phyloP scores from a whole-genome alignment of 2,113 vertebrate genomes.

The Sylvilagus bachmani region DNA sequence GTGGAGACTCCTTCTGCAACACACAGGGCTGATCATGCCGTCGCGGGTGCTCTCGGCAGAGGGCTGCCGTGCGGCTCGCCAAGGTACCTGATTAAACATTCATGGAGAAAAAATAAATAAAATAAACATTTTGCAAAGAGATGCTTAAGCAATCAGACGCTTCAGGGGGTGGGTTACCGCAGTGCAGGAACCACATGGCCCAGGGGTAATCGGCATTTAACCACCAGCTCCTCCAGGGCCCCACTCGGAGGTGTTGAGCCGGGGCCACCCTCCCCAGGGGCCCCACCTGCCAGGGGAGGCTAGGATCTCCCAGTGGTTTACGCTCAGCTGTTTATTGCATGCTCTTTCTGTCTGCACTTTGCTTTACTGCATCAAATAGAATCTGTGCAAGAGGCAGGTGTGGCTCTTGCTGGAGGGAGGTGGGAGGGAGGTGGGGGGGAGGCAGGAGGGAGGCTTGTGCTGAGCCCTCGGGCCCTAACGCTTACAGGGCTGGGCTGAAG shows the following conservation, averaged over 20 bases:
- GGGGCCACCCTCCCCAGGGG: background rate
- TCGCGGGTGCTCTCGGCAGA: constrained; percentile 65
- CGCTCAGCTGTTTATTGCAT: background rate
- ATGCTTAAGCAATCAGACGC: constrained; percentile 79
- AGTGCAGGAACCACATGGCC: constrained; percentile 28
- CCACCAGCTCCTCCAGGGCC: background rate
- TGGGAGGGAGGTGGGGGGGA: too few species aligned
- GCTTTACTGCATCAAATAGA: constrained; percentile 1
- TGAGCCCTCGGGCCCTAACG: background rate
- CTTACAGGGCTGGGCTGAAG: background rate
- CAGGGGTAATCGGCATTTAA: constrained; percentile 21
- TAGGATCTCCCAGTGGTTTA: background rate
- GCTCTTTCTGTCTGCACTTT: background rate
- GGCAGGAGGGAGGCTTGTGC: background rate
- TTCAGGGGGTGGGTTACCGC: constrained; percentile 49
- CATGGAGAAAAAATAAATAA: constrained; percentile 77
- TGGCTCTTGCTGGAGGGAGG: background rate
- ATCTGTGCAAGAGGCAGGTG: background rate
- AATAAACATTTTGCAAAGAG: constrained; percentile 82
- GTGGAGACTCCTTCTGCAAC: background rate
- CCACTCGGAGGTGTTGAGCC: background rate
- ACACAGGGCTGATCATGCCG: background rate
- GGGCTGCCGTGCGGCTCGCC: constrained; percentile 20
- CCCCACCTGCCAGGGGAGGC: background rate
- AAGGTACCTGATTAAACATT: constrained; percentile 83